Base-by-base conservation (phyloP, 2,797 vertebrate genomes). In the Sebastes alutus region DNA sequence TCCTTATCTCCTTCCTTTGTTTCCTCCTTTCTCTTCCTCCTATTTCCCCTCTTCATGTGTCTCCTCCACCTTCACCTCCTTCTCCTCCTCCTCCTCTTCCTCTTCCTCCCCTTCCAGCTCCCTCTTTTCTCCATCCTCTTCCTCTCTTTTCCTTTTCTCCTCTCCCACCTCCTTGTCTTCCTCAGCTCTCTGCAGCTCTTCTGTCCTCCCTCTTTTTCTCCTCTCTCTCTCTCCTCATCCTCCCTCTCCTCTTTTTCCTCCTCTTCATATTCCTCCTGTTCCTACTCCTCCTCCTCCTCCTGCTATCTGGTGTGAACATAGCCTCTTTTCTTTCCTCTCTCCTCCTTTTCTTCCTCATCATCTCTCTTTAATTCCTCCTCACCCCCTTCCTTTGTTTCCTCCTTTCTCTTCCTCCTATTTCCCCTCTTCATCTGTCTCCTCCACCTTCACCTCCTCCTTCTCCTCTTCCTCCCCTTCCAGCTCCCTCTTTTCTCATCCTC, bases 221-320 rank as follows among this genome's bases (percentile, higher is more conserved):
- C 32, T 61, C 14, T 29, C 22, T 22, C 3, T 13, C 5, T 52
- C 64, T 32, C 13, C 23, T 25, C 23, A 2, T n/a, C 2, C 16
- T 22, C 55, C 16, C n/a, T 55, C 55, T 67, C 60, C 10, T 75
- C 32, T n/a, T 38, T 52, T 20, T 33, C 52, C 4, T 13, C 32
- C 16, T 30, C 9, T 7, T 1, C 23, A 12, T n/a, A 4, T 11
- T 3, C n/a, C 13, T 20, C 29, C 65, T 7, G 42, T 30, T 75
- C 66, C 64, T 75, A 72, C 52, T 77, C 63, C 85, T 75, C 73
- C 85, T 90, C 63, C 85, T 81, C 73, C 85, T 90, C 62, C 67
- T 82, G 72, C 91, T 88, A 75, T 89, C 86, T 83, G 93, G 92
- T 96, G 95, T 94, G 95, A 96, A 96, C 95, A 92, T 90, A 92